Conservation (phyloP, 2,888 invertebrate species). For the Sycophila texana region DNA sequence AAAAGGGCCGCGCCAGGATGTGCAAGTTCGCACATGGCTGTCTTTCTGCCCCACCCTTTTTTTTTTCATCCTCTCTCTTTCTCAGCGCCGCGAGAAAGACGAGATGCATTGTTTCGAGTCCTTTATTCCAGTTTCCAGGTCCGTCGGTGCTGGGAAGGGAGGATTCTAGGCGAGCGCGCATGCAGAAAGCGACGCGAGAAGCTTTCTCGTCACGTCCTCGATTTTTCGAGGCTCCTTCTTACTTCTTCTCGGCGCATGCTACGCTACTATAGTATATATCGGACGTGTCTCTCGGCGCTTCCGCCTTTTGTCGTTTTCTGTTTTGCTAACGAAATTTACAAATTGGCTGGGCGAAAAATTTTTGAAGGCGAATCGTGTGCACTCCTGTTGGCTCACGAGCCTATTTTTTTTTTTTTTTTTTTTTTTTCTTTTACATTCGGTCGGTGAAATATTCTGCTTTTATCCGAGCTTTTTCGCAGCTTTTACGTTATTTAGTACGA, state of each 20-base stretch:
- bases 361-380: background rate
- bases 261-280: no score
- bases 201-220: conserved; percentile 40
- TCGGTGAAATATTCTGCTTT: no score
- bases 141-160: background rate
- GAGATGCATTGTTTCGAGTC: conserved; percentile 48
- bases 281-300: no score
- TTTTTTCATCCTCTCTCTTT: no score
- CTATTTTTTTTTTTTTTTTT: no score
- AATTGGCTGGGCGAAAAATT: background rate
- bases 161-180: background rate
- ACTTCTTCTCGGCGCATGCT: background rate
- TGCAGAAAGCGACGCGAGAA: background rate
- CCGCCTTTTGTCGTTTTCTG: no score
- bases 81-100: background rate
- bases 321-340: no score
- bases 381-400: background rate
- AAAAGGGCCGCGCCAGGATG: background rate
- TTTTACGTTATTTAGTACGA: background rate
- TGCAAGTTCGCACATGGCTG: no score
- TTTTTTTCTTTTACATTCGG: no score
- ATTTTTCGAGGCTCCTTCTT: conserved; percentile 4
- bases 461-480: background rate
- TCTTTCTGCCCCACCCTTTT: no score
- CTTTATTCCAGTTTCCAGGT: conserved; percentile 25